Evolutionary conservation across 2,888 invertebrate species (phyloP), one percentile per base, ranked within the genome.

Genomic region (Lamproptera curius): DNA sequence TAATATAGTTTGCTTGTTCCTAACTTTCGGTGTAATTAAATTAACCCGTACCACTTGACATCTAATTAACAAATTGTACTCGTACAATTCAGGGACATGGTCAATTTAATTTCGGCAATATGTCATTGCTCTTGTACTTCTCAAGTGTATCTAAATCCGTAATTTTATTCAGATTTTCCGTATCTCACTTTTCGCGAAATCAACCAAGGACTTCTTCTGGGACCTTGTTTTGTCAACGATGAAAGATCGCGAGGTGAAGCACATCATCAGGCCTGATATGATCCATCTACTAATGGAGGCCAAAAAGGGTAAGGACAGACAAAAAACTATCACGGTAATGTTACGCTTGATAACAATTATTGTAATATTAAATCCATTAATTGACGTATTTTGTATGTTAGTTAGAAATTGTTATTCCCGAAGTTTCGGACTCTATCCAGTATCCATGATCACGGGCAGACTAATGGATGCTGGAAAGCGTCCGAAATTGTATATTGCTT

Each of bases 221-320:
- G 88, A 62, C 0, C 44, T 80, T 2, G 76, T 84, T 0, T 47
- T 64, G 1, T 68, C 65, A 1, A 68, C 81, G 1, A 83, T 87
- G 68, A 64, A 63, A 56, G 78, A 74, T 1, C 70, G 86, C 0
- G 69, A 76, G 41, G 51, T 61, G 9, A 54, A 74, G 1, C 70
- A 75, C 0, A 75, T 81, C 3, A 52, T 76, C 1, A 70, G 87
- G 1, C 76, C 76, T 1, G 86, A 87, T 46, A 87, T 90, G 85
- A 85, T 90, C 10, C 81, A 90, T 52, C 54, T 90, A n/a, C 62
- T 90, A 1, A 74, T 90, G 73, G 83, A 89, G 61, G 81, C 88
- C 4, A 80, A 78, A 49, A 79, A 78, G 61, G 81, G 76, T 55
- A 55, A 10, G 33, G 1, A 4, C 5, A 8, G 23, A 23, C 8